Base-by-base conservation (phyloP, 1,140 invertebrate species). In the Aphidius gifuensis region DNA sequence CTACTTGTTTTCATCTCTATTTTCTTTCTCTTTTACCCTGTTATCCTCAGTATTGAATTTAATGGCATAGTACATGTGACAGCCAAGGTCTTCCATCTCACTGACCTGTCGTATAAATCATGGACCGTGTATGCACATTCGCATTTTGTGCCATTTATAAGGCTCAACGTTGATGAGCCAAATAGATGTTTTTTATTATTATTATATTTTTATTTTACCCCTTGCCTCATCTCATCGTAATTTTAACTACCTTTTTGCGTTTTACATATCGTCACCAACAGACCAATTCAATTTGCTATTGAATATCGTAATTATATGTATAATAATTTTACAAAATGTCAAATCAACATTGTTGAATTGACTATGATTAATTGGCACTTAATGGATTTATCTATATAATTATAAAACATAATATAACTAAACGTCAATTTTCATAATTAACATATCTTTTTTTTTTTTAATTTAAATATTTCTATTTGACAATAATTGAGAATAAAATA, bases 91-190 rank as follows among this genome's bases (percentile, higher is more conserved):
- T 55, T 55, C 53, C 53, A 55, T 55, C 53, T 55, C 39, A 42
- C 38, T 6, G 39, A 16, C 53, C n/a, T 55, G 40, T 55, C 53
- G 39, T 43, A 55, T 55, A 55, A 55, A 55, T 55, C 53, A 55
- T 42, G 53, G 40, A 55, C 38, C 39, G 9, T 55, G 53, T 3
- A 55, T 39, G 23, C 53, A 55, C 53, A n/a, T n/a, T 38, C 53
- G 16, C 23, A 32, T 32, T 16, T n/a, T n/a, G 39, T 16, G 53
- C 53, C 53, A 55, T 43, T 55, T 55, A 55, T 55, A 55, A 55
- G 43, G 53, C 53, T 55, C 53, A 55, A 55, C 53, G 53, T 55
- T 55, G 53, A 55, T 43, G 53, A 55, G 53, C 9, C 53, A 55
- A 55, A 55, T 55, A 39, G 53, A 55, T 11, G 43, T 55, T n/a